phyloP scores from a whole-genome alignment of 1,140 invertebrate species.

The Formica selysi region DNA sequence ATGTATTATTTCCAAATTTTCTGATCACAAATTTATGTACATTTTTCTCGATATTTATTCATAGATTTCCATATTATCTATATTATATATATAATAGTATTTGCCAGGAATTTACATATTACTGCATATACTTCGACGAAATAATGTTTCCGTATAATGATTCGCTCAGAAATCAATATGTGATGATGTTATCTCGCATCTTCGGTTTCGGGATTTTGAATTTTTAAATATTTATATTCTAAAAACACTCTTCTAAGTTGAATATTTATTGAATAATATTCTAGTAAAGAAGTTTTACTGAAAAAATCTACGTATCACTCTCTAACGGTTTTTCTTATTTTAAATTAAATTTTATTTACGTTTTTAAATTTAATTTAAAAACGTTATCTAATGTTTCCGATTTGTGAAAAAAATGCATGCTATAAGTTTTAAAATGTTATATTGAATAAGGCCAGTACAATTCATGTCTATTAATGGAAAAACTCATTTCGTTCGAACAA shows the following conservation, averaged over 20 bases:
- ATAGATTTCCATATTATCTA: not conserved
- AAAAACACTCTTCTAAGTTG: not conserved
- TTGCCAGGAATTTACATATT: not conserved
- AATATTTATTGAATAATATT: not conserved
- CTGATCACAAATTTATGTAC: not conserved
- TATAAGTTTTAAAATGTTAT: not conserved
- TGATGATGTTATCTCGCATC: not conserved
- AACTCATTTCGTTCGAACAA: not conserved
- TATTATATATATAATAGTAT: conserved; percentile 6
- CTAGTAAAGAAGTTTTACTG: not conserved
- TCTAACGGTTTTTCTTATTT: not conserved
- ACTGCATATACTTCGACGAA: not conserved
- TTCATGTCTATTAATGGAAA: not conserved
- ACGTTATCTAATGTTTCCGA: not conserved
- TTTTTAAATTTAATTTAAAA: not conserved
- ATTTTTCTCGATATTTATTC: not conserved
- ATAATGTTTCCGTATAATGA: not conserved
- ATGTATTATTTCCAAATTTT: not conserved
- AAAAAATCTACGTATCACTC: not conserved
- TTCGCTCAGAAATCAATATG: not conserved
- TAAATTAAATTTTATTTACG: no score
- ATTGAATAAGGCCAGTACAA: not conserved
- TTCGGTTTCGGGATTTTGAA: not conserved
- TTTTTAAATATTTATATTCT: not conserved
- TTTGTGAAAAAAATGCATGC: not conserved